These are phyloP conservation scores for Leucopsar rothschildi DNA, from an alignment of 2,113 vertebrate genomes.

Conservation along the genomic window DNA sequence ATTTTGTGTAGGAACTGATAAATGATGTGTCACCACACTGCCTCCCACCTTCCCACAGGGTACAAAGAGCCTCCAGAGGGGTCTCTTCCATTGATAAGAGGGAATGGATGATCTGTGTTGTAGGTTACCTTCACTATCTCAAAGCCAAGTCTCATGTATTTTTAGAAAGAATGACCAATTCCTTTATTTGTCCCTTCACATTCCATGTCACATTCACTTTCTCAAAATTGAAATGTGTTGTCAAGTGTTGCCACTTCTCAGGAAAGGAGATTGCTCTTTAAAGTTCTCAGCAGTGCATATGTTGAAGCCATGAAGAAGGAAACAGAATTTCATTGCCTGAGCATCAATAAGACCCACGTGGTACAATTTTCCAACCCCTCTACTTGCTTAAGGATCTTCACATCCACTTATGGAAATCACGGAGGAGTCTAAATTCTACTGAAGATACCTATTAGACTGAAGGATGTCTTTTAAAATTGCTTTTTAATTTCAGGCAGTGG, in stretches of 20 bases:
- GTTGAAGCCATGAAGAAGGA: background rate
- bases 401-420: background rate
- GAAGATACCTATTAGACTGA: background rate
- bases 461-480: background rate
- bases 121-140: background rate
- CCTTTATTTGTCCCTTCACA: background rate
- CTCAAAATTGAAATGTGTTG: background rate
- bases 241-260: background rate
- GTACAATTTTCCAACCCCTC: background rate
- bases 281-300: background rate
- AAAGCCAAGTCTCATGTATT: background rate
- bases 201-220: background rate
- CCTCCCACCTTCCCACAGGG: background rate
- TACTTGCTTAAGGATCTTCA: background rate
- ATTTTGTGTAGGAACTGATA: background rate
- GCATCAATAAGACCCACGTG: background rate
- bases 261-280: background rate
- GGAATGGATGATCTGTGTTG: background rate
- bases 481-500: background rate
- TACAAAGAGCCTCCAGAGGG: background rate
- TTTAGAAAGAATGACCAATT: background rate
- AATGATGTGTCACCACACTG: background rate
- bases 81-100: background rate
- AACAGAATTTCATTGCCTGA: background rate
- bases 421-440: background rate